These are phyloP conservation scores for Coracopsis vasa DNA, from an alignment of 2,113 vertebrate species.

Conservation along the genomic window DNA sequence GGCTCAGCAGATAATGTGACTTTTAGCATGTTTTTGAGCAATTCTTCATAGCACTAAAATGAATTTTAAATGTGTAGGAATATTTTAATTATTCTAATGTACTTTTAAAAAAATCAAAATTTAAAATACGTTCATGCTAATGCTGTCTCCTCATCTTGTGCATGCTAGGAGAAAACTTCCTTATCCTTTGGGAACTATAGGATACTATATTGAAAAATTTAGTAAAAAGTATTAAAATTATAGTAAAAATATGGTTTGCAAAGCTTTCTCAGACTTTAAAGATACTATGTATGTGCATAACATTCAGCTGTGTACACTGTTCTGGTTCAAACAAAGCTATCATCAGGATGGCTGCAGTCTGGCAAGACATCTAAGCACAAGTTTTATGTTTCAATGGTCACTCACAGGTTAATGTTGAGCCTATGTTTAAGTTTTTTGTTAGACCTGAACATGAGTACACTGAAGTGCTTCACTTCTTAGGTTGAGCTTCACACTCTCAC, in stretches of 20 bases:
- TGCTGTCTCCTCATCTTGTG: neutral
- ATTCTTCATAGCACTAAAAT: neutral
- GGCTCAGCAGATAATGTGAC: neutral
- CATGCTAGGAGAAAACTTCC: neutral
- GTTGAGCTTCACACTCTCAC: neutral
- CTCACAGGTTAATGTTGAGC: neutral
- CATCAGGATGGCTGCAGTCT: neutral
- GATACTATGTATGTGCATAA: neutral
- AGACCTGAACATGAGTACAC: neutral
- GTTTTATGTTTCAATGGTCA: neutral
- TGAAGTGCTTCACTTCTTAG: neutral
- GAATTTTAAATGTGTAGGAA: neutral
- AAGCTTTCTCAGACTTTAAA: neutral
- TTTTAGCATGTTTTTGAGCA: neutral
- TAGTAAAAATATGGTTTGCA: neutral
- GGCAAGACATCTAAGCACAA: neutral
- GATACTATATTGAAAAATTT: neutral
- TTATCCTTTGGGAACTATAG: neutral
- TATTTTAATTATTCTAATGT: neutral
- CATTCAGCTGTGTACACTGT: accelerated
- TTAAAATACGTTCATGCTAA: neutral
- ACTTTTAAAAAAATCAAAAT: neutral
- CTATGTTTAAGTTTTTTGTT: neutral
- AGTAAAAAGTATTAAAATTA: neutral
- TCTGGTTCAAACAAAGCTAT: neutral